phyloP scores from a whole-genome alignment of 1,140 invertebrate species.

The Samia ricini region DNA sequence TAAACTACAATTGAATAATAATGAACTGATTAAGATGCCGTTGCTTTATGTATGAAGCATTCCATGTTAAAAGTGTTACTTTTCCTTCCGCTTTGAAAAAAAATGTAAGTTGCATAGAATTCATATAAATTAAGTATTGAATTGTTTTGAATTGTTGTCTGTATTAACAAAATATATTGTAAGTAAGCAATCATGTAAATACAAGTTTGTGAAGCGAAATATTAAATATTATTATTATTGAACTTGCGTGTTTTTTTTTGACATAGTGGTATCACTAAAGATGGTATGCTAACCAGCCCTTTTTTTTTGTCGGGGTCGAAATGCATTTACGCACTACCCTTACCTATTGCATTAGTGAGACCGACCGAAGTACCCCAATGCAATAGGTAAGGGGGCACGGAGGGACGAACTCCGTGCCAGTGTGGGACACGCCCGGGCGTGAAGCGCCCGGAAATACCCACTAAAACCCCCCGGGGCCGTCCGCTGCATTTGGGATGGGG shows the following conservation, averaged over 20 bases:
- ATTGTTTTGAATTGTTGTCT: constrained; percentile 50
- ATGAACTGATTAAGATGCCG: not conserved
- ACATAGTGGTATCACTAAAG: no score
- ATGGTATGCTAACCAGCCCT: no score
- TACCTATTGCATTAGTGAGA: no score
- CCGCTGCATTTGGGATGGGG: no score
- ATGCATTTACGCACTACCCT: no score
- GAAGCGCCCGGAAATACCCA: no score
- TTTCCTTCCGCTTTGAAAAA: constrained; percentile 25
- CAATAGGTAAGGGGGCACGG: no score
- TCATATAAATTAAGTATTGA: constrained; percentile 60
- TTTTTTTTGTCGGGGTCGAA: no score
- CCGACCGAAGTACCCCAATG: no score
- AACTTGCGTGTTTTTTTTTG: constrained; percentile 25
- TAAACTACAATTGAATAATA: not conserved
- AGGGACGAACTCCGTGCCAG: no score
- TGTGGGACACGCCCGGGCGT: no score
- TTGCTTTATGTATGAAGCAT: constrained; percentile 44
- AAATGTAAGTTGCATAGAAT: constrained; percentile 33
- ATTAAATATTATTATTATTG: constrained; percentile 63
- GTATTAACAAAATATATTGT: constrained; percentile 42
- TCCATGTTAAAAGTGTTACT: constrained; percentile 28
- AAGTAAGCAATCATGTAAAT: constrained; percentile 72
- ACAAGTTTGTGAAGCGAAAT: constrained; percentile 70
- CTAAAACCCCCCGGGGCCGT: no score